Conservation (phyloP, 1,140 invertebrate species). For the Cyphomyrmex costatus region DNA sequence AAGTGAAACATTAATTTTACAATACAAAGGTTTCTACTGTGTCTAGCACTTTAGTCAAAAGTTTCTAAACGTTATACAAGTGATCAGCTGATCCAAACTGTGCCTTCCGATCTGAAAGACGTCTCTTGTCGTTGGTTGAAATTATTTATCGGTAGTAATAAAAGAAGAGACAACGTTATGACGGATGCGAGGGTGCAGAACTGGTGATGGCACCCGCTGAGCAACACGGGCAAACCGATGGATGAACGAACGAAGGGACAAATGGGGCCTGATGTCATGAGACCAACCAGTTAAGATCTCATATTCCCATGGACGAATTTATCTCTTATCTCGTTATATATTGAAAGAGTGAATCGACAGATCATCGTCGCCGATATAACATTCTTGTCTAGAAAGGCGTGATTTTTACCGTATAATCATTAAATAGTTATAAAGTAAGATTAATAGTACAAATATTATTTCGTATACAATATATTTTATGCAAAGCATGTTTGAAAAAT, state of each 20-base stretch:
- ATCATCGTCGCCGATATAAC: constrained; percentile 73
- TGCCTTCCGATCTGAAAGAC: constrained; percentile 40
- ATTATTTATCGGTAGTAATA: constrained; percentile 77
- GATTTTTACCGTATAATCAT: background rate
- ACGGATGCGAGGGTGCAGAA: constrained; percentile 84
- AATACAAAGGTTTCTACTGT: constrained; percentile 23
- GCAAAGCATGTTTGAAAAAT: too few relatives aligned
- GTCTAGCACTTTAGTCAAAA: constrained; percentile 3
- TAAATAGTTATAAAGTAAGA: too few relatives aligned
- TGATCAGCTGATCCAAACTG: constrained; percentile 48
- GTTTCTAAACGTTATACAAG: constrained; percentile 20
- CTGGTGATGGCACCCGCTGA: constrained; percentile 84
- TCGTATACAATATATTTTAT: background rate
- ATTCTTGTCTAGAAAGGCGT: constrained; percentile 32
- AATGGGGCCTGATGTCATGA: constrained; percentile 80
- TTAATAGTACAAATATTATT: background rate
- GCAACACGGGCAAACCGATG: constrained; percentile 79
- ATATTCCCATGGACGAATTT: constrained; percentile 77
- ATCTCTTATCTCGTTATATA: constrained; percentile 80
- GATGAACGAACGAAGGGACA: constrained; percentile 73
- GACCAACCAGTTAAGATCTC: constrained; percentile 83
- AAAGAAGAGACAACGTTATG: constrained; percentile 79
- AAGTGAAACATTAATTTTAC: background rate
- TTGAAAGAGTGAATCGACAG: constrained; percentile 73
- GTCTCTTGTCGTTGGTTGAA: constrained; percentile 67